Conservation (phyloP, 1,140 invertebrate genomes). For the Drosophila sturtevanti region DNA sequence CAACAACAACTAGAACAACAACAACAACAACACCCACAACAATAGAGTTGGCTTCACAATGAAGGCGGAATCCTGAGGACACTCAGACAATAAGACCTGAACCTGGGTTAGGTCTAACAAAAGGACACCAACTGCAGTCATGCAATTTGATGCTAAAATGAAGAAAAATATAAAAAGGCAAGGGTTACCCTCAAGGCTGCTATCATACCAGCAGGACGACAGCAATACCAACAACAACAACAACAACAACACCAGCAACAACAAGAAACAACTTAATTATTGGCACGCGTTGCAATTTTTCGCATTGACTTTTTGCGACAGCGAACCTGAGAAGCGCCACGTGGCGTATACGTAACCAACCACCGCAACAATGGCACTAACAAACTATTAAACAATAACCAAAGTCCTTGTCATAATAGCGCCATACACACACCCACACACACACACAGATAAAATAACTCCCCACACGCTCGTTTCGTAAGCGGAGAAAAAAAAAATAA, state of each 20-base stretch:
- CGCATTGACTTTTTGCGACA: conserved; percentile 56
- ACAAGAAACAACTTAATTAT: conserved; percentile 71
- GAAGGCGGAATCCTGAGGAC: conserved; percentile 49
- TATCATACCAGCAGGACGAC: conserved; percentile 2
- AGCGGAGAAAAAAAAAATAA: not conserved
- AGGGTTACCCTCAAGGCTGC: conserved; percentile 19
- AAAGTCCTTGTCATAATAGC: conserved; percentile 27
- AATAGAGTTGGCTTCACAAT: conserved; percentile 62
- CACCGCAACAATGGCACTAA: conserved; percentile 51
- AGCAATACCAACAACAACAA: conserved; percentile 38
- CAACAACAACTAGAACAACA: conserved; percentile 40
- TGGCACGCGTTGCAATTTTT: conserved; percentile 79
- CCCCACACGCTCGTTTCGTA: conserved; percentile 65
- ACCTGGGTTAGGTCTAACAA: conserved; percentile 56
- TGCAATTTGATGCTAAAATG: conserved; percentile 71
- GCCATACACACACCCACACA: conserved; percentile 14
- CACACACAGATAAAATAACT: conserved; percentile 42
- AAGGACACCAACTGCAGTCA: conserved; percentile 71
- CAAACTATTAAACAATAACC: conserved; percentile 56
- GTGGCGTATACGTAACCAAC: conserved; percentile 71
- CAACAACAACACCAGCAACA: conserved; percentile 9
- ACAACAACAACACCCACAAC: conserved; percentile 66
- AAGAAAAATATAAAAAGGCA: conserved; percentile 12
- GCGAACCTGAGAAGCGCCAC: conserved; percentile 60
- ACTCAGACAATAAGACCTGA: conserved; percentile 65